phyloP scores from a whole-genome alignment of 2,113 vertebrate genomes.

The Rhagologus leucostigma region DNA sequence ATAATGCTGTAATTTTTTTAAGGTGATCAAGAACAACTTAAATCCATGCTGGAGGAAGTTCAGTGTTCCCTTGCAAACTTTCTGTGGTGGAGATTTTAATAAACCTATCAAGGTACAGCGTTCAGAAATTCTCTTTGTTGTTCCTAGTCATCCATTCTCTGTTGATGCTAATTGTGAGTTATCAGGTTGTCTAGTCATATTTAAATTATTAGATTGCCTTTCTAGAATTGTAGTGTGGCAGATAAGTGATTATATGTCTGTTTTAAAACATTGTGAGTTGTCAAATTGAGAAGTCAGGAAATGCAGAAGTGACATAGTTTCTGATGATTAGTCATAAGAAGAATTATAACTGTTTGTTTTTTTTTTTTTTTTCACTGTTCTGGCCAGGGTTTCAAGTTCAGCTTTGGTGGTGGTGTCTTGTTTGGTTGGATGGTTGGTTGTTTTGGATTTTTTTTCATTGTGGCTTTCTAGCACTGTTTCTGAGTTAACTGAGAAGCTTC shows the following conservation, averaged over 20 bases:
- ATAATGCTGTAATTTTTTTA: not conserved
- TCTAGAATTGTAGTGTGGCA: not conserved
- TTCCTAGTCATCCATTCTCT: not conserved
- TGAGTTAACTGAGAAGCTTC: not conserved
- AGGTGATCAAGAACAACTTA: conserved; percentile 96
- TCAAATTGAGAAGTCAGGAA: not conserved
- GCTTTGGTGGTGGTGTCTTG: not conserved
- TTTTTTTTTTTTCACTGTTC: not conserved
- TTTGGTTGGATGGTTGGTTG: not conserved
- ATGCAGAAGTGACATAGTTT: not conserved
- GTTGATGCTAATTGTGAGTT: not conserved
- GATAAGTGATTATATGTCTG: not conserved
- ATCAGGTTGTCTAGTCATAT: not conserved
- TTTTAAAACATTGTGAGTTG: not conserved
- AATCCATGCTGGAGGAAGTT: conserved; percentile 89
- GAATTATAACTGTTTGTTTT: not conserved
- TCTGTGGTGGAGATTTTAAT: conserved; percentile 83
- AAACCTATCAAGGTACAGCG: conserved; percentile 82
- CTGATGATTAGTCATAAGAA: not conserved
- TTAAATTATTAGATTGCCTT: not conserved
- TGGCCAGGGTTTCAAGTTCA: not conserved
- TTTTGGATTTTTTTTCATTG: not conserved
- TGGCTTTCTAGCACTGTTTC: not conserved
- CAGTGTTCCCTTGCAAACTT: conserved; percentile 83
- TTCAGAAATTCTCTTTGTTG: not conserved